phyloP scores from a whole-genome alignment of 2,113 vertebrate species.

The Cottus gobio region DNA sequence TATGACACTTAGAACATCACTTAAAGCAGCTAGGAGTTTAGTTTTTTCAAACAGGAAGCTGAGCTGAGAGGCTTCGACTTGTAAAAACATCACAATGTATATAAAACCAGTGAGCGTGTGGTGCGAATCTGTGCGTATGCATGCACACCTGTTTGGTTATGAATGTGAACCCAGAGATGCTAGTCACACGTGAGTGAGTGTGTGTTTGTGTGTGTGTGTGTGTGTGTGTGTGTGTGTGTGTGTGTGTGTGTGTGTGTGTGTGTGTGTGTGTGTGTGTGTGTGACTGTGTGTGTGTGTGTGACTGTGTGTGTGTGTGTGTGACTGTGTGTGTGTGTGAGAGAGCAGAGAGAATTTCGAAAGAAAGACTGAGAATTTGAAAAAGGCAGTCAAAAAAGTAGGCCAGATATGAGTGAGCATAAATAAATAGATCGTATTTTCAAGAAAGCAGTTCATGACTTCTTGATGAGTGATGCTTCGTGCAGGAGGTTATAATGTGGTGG shows the following conservation, averaged over 20 bases:
- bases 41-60: conserved; percentile 59
- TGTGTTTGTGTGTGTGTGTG: conserved; percentile 6
- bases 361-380: not conserved
- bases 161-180: not conserved
- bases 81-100: conserved; percentile 75
- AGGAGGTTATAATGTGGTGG: conserved; percentile 3
- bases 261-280: not conserved
- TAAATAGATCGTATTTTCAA: not conserved
- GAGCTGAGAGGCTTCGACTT: conserved; percentile 64
- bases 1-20: not conserved
- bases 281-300: not conserved
- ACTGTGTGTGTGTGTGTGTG: not conserved
- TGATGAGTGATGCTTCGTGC: not conserved
- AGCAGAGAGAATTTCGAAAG: not conserved
- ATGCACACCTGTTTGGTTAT: conserved; percentile 39
- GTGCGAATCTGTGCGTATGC: conserved; percentile 34
- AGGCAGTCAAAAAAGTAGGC: not conserved
- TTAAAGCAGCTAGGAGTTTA: conserved; percentile 17
- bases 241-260: conserved; percentile 3
- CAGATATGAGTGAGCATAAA: not conserved
- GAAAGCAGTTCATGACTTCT: conserved; percentile 1
- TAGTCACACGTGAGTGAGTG: not conserved
- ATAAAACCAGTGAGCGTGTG: conserved; percentile 65
- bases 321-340: not conserved
- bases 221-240: not conserved